phyloP scores from a whole-genome alignment of 2,113 vertebrate genomes.

The Eidolon helvum region DNA sequence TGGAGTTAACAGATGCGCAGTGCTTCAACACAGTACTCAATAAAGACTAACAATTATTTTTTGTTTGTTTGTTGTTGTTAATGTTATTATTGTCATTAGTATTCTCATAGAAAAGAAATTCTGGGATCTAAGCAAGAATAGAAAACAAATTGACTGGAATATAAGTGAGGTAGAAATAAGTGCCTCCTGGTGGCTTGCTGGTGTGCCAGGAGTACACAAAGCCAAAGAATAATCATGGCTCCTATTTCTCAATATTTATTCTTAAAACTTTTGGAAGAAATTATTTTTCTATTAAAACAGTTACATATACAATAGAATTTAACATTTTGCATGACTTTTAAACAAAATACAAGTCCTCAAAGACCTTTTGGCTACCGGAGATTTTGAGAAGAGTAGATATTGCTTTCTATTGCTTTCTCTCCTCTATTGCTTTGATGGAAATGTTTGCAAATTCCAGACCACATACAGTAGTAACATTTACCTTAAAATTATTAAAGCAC shows the following conservation, averaged over 20 bases:
- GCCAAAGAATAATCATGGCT: neutral
- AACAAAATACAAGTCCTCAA: neutral
- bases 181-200: neutral
- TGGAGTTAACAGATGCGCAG: neutral
- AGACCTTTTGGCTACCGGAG: neutral
- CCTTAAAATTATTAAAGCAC: neutral
- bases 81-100: neutral
- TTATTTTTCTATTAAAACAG: slow-evolving; percentile 16
- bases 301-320: neutral
- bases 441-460: neutral
- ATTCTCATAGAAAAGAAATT: neutral
- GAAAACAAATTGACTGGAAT: neutral
- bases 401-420: neutral
- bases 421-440: neutral
- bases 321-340: neutral
- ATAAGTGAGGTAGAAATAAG: neutral
- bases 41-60: neutral
- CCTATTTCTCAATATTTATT: slow-evolving; percentile 5
- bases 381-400: neutral
- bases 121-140: neutral
- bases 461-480: neutral
- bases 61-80: neutral
- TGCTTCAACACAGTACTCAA: neutral
- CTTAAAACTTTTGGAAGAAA: slow-evolving; percentile 7
- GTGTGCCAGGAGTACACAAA: neutral